Base-by-base conservation (phyloP, 2,888 invertebrate species). In the Leptopilina myrica region DNA sequence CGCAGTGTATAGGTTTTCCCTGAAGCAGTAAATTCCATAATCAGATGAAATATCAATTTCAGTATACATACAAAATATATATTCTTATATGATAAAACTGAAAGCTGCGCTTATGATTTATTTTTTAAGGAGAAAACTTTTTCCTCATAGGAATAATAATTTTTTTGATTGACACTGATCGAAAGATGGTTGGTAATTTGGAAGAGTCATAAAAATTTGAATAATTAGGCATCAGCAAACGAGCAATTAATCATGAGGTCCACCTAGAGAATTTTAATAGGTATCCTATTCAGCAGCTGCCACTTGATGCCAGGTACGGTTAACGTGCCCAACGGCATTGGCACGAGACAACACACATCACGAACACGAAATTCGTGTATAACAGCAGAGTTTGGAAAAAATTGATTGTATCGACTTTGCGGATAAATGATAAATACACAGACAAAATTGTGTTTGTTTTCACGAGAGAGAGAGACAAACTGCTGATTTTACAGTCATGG, bases 231-330 rank as follows among this genome's bases (percentile, higher is more conserved):
- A 86, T 85, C 85, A 86, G 81, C 20, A 84, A 83, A 86, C 85
- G 85, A 87, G 86, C 86, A 88, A 88, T 88, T 89, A 88, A 89
- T 89, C 88, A 87, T 81, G 83, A 82, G 84, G 82, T 85, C 86
- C 84, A 87, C 85, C 85, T 86, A 82, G 81, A 84, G 79, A 80
- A 80, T 81, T 83, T 83, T 83, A 81, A 83, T 83, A 64, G 80
- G 78, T 64, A 77, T 53, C 76, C 80, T 81, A 83, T 83, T 80
- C 80, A 81, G 80, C 82, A 82, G 76, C 78, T 82, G 82, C 81
- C 82, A 82, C 78, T 59, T 76, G 79, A 78, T 80, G 79, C 81
- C 81, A 81, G 82, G 81, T 81, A 76, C 78, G 79, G 62, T 81
- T 80, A 79, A 46, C 77, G 77, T 75, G 77, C 78, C 67, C 75